Percentiles rank a stretch among this genome's conserved stretches.
Evolutionary conservation across 1,140 invertebrate genomes (phyloP).

Genomic region (Drosophila sp.): DNA sequence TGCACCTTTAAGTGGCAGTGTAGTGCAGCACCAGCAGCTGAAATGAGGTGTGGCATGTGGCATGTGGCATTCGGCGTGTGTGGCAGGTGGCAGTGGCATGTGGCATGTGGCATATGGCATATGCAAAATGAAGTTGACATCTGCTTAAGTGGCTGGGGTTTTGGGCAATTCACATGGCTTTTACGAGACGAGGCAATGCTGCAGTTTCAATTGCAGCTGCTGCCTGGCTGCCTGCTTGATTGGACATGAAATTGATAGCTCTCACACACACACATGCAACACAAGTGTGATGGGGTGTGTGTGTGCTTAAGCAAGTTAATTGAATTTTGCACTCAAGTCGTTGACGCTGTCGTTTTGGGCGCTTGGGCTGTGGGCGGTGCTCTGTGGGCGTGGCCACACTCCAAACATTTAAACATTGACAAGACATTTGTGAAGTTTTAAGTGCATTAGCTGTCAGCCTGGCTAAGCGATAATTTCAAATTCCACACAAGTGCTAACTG

Average conservation of each 20-base stretch:
- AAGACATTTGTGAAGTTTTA: conserved; percentile 82
- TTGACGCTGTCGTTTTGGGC: conserved; percentile 57
- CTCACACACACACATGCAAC: conserved; percentile 21
- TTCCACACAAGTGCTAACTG: conserved; percentile 33
- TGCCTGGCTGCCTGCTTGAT: conserved; percentile 69
- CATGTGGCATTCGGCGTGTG: background rate
- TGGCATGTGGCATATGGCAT: conserved; percentile 56
- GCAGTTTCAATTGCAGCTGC: conserved; percentile 32
- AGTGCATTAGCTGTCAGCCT: conserved; percentile 75
- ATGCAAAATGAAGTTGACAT: conserved; percentile 83
- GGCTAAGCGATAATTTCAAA: conserved; percentile 43
- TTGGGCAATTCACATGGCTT: conserved; percentile 72
- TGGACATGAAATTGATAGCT: conserved; percentile 84
- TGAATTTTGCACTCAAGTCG: conserved; percentile 82
- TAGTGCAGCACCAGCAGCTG: no score
- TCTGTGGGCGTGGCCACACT: conserved; percentile 48
- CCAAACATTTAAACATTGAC: conserved; percentile 72
- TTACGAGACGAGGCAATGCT: conserved; percentile 49
- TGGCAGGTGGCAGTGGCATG: conserved; percentile 28
- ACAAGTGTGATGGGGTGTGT: conserved; percentile 32
- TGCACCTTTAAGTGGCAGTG: conserved; percentile 39
- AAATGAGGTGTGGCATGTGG: no score
- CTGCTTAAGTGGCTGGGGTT: conserved; percentile 80
- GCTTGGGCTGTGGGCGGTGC: conserved; percentile 33
- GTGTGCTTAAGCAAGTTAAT: conserved; percentile 80